These are phyloP conservation scores for Megathymus violae DNA, from an alignment of 1,140 invertebrate genomes.

Conservation along the genomic window DNA sequence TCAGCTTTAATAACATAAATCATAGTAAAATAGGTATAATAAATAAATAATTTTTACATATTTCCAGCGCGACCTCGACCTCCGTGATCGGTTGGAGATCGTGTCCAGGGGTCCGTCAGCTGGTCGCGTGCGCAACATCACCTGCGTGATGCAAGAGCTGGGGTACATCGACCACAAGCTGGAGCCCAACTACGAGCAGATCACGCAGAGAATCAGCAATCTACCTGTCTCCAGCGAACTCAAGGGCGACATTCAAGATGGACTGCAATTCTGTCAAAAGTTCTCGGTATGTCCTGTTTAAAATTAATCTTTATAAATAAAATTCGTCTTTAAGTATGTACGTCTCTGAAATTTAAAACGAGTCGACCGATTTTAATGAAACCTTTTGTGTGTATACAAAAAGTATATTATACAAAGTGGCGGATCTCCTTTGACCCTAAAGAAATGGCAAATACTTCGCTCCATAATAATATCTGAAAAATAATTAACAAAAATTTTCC, in stretches of 20 bases:
- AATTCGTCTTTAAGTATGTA: too few species aligned
- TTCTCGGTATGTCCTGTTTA: constrained; percentile 87
- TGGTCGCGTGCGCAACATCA: constrained; percentile 84
- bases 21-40: too few species aligned
- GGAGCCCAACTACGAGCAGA: constrained; percentile 86
- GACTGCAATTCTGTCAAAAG: constrained; percentile 86
- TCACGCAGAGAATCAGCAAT: constrained; percentile 84
- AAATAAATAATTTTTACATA: background rate
- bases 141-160: constrained; percentile 88
- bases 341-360: too few species aligned
- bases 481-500: too few species aligned
- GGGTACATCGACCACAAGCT: constrained; percentile 87
- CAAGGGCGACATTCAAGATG: constrained; percentile 86
- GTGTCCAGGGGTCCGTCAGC: constrained; percentile 82
- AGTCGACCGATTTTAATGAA: too few species aligned
- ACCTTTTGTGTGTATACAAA: too few species aligned
- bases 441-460: too few species aligned
- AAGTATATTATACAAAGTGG: too few species aligned
- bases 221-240: constrained; percentile 85
- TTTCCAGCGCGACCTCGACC: constrained; percentile 84
- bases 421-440: too few species aligned
- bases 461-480: too few species aligned
- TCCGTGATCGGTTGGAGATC: constrained; percentile 84
- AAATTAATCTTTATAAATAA: too few species aligned
- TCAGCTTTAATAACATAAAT: too few species aligned